These are phyloP conservation scores for Meriones psammophilus DNA, from an alignment of 2,797 vertebrate genomes.

Conservation along the genomic window DNA sequence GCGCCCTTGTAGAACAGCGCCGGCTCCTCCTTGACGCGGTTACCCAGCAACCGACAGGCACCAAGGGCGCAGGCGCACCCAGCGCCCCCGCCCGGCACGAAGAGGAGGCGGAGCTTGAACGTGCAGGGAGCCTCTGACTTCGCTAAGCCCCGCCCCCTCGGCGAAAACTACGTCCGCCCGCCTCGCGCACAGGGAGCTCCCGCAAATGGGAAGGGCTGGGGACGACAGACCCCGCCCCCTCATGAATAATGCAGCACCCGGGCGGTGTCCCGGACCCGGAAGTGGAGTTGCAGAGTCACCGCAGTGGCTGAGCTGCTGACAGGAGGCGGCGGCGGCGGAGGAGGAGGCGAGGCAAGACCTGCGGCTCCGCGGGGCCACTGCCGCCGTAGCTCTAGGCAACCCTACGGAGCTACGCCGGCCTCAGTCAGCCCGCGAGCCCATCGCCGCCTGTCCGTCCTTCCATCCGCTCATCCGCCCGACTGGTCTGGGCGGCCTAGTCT, in stretches of 20 bases:
- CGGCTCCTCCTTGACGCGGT: slow-evolving; percentile 81
- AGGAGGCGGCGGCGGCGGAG: slow-evolving; percentile 86
- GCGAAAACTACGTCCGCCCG: neutral
- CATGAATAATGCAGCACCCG: slow-evolving; percentile 76
- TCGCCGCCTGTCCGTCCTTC: neutral
- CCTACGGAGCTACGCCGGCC: slow-evolving; percentile 58
- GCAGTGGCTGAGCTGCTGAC: slow-evolving; percentile 90
- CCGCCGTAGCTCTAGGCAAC: slow-evolving; percentile 62
- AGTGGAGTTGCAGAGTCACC: slow-evolving; percentile 95
- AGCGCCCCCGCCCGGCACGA: neutral
- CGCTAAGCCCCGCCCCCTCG: slow-evolving; percentile 59
- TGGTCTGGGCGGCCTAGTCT: slow-evolving; percentile 75
- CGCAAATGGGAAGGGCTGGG: neutral
- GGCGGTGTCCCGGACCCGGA: slow-evolving; percentile 89
- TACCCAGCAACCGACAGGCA: slow-evolving; percentile 77
- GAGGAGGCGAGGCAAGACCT: slow-evolving; percentile 79
- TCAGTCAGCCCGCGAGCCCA: slow-evolving; percentile 43
- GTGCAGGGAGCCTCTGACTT: neutral
- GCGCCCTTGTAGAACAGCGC: slow-evolving; percentile 2
- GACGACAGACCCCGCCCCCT: slow-evolving; percentile 38
- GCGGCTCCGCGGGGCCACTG: slow-evolving; percentile 65
- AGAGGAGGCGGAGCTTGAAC: neutral
- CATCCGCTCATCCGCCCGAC: neutral
- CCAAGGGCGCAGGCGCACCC: slow-evolving; percentile 70
- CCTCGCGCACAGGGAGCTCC: neutral